phyloP scores from a whole-genome alignment of 2,888 invertebrate species.

The Macrosoma leucophasiata region DNA sequence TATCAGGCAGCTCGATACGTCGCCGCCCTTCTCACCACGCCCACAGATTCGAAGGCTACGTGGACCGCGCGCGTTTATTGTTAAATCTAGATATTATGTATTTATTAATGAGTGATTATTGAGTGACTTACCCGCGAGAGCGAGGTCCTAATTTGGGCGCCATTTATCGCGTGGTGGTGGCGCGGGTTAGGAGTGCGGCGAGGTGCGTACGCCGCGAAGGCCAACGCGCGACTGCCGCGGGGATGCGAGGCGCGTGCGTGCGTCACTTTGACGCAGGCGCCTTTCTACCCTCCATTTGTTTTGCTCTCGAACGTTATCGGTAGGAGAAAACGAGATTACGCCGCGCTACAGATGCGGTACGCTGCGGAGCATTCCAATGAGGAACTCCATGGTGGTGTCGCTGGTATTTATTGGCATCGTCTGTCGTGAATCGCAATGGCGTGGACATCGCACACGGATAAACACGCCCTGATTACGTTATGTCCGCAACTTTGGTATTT shows the following conservation, averaged over 20 bases:
- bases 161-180: conserved; percentile 62
- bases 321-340: conserved; percentile 59
- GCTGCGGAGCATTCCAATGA: conserved; percentile 52
- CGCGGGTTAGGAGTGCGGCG: conserved; percentile 35
- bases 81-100: conserved; percentile 2
- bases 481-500: too few relatives aligned
- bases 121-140: conserved; percentile 62
- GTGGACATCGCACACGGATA: too few relatives aligned
- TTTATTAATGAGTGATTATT: conserved; percentile 26
- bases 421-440: conserved; percentile 27
- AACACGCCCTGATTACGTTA: too few relatives aligned
- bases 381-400: conserved; percentile 42
- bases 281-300: conserved; percentile 54
- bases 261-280: conserved; percentile 54
- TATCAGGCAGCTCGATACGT: conserved; percentile 60
- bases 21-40: conserved; percentile 62
- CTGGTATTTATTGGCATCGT: conserved; percentile 42
- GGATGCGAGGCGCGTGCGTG: conserved; percentile 46
- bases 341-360: conserved; percentile 50
- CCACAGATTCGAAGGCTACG: conserved; percentile 55
- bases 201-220: conserved; percentile 45
- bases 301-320: conserved; percentile 48
- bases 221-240: conserved; percentile 61
- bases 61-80: conserved; percentile 34
- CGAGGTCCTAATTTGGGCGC: conserved; percentile 63